Evolutionary conservation across 1,140 invertebrate genomes (phyloP), one percentile per base, ranked within the genome.

Genomic region (Drosophila sp.): DNA sequence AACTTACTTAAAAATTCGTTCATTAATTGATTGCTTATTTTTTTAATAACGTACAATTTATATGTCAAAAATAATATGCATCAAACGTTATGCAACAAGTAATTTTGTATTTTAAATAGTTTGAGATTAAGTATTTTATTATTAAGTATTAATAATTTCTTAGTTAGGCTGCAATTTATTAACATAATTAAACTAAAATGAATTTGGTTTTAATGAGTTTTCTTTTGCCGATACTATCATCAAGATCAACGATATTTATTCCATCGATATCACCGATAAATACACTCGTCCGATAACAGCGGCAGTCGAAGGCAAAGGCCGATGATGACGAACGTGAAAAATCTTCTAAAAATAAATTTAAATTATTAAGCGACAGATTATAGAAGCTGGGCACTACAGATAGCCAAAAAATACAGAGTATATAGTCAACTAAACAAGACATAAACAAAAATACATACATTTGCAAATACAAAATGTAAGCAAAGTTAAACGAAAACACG

Each of bases 291-390:
- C 45, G 45, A 58, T 58, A 51, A 18, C 46, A 51, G 36, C 8
- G 9, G 16, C 36, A 72, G n/a, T 46, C 29, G 29, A 67, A 72
- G 54, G 25, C 70, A 56, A 69, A 72, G 54, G 40, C 64, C 56
- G 70, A 72, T 69, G 71, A 72, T 69, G 71, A 73, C 57, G 65
- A 67, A 73, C 65, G 57, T 73, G 71, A 73, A 73, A 73, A 73
- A 62, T 69, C 25, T 21, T 61, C 72, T 74, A 74, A 74, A 74
- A 74, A 74, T 74, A 74, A 74, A 70, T 57, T 50, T 13, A 74
- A 38, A 56, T 14, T 74, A 70, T 63, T 70, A 70, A 58, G 36
- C 66, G 66, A 57, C 57, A 66, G 57, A 62, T 56, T 62, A 54
- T 46, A 69, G 57, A 69, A 46, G 57, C 41, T 62, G 65, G 50